Base-by-base conservation (phyloP, 2,888 invertebrate species). In the Dynastes tityus region DNA sequence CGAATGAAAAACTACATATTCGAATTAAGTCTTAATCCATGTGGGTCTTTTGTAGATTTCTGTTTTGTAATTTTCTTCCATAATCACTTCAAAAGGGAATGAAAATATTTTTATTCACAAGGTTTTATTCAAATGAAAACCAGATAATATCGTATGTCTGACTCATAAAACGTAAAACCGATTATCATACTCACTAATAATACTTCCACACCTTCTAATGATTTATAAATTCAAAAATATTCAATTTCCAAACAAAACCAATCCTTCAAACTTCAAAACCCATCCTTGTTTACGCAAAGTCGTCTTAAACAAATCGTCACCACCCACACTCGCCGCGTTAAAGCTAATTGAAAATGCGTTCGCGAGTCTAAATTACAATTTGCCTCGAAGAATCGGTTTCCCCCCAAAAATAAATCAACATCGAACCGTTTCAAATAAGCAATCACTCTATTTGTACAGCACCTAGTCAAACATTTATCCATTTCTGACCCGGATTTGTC, bases 381-480 rank as follows among this genome's bases (percentile, higher is more conserved):
- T 63, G 29, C 16, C 55, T 63, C 29, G 29, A n/a, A 63, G 63
- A 63, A 63, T 63, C 63, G 63, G 63, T 22, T 16, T 55, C 22
- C 27, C 32, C 63, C 29, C 67, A 45, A 37, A 73, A 73, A 73
- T 73, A 73, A 73, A 73, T 73, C 55, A 55, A 55, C 32, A 58
- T 73, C 73, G 13, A 37, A 16, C 49, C 32, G 51, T 11, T 58
- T 40, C 73, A 58, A 58, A 71, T 55, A 73, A 73, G 55, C 73
- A 73, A 45, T 11, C 40, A 29, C 27, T 73, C 37, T 73, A 58
- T 73, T 73, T 73, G 73, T 58, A 73, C 58, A 73, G 58, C 73
- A 22, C 11, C 58, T 37, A 73, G 73, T 73, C 73, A 73, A 73
- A 73, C 73, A 73, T 73, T 37, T 40, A 58, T 40, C 58, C 73